A percentile compares a stretch with the other conserved stretches of the same genome.
Conservation (phyloP, 2,113 vertebrate species). For the Alexandromys fortis region DNA sequence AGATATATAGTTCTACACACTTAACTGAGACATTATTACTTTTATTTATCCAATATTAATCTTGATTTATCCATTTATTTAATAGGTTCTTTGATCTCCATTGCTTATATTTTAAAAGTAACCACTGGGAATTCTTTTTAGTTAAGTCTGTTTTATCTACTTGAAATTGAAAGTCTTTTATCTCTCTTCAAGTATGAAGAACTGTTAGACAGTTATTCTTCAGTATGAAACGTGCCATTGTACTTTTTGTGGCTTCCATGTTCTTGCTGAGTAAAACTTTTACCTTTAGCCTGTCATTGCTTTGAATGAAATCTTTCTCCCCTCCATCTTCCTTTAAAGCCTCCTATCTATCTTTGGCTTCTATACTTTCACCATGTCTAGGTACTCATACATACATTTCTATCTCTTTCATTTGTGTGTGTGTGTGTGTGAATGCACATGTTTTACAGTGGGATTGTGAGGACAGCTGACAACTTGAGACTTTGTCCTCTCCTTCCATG, state of each 20-base stretch:
- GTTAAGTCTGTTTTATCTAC: not conserved
- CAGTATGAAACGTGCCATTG: not conserved
- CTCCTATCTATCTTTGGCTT: not conserved
- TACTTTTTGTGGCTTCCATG: not conserved
- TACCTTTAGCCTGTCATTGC: not conserved
- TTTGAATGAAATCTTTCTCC: not conserved
- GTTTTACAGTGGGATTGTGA: not conserved
- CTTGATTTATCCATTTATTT: not conserved
- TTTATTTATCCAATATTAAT: not conserved
- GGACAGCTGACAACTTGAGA: not conserved
- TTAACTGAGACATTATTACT: conserved; percentile 20
- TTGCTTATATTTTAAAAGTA: not conserved
- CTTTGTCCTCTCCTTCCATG: not conserved
- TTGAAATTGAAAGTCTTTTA: conserved; percentile 40
- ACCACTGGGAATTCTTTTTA: conserved; percentile 10
- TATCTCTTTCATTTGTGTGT: not conserved
- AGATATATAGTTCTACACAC: not conserved
- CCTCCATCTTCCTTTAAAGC: not conserved
- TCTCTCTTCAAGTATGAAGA: not conserved
- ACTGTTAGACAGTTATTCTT: not conserved
- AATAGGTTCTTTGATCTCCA: conserved; percentile 6
- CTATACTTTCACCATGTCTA: not conserved
- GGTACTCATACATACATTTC: not conserved
- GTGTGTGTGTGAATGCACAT: not conserved
- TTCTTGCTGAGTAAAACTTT: not conserved